Evolutionary conservation across 2,888 invertebrate species (phyloP).

Genomic region (Podabrus alpinus): DNA sequence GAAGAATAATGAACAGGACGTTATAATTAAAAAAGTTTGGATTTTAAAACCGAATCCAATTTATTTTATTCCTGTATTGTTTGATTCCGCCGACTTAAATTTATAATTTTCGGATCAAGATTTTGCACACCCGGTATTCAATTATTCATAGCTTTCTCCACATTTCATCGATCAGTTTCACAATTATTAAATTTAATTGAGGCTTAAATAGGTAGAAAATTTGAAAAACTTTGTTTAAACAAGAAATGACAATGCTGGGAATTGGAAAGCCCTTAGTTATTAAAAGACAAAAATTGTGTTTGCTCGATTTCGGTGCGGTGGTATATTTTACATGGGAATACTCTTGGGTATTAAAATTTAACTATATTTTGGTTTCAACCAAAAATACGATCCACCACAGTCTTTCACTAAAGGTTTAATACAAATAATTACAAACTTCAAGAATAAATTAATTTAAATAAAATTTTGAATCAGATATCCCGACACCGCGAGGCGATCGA

Average conservation of each 20-base stretch:
- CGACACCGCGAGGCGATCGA: background rate
- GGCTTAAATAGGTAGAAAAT: background rate
- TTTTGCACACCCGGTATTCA: background rate
- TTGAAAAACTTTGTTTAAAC: conserved; percentile 1
- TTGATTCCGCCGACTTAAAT: background rate
- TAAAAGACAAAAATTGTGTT: conserved; percentile 49
- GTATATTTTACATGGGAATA: conserved; percentile 41
- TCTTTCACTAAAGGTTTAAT: background rate
- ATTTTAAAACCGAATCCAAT: background rate
- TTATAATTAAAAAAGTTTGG: conserved; percentile 28
- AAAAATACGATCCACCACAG: background rate
- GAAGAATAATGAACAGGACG: conserved; percentile 16
- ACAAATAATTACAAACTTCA: background rate
- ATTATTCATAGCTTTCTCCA: background rate
- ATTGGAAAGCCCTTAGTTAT: conserved; percentile 44
- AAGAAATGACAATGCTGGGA: conserved; percentile 32
- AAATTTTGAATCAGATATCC: background rate
- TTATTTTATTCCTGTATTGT: background rate
- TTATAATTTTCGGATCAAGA: background rate
- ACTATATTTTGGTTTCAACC: conserved; percentile 14
- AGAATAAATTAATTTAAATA: background rate
- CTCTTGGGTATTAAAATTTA: conserved; percentile 23
- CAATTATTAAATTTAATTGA: background rate
- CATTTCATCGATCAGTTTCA: background rate
- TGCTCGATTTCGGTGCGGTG: conserved; percentile 43